Conservation (phyloP, 2,113 vertebrate genomes). For the Macrotus californicus region DNA sequence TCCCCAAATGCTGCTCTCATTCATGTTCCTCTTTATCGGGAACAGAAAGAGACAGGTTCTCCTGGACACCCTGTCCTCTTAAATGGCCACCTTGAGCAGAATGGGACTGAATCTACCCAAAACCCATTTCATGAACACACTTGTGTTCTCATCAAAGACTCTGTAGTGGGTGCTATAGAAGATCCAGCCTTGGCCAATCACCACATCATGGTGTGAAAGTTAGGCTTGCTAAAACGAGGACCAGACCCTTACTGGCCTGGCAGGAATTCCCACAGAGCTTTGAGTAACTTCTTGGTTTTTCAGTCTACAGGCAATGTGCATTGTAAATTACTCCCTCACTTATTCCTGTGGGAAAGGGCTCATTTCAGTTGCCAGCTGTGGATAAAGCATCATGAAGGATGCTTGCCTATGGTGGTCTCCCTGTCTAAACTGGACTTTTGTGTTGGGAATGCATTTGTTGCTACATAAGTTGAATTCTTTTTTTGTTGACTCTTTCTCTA, state of each 20-base stretch:
- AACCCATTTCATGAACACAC: not conserved
- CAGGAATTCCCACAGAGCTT: not conserved
- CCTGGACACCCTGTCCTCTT: not conserved
- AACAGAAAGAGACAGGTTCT: not conserved
- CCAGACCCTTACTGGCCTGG: not conserved
- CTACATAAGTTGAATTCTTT: not conserved
- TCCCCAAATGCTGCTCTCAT: not conserved
- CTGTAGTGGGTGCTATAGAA: not conserved
- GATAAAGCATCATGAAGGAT: not conserved
- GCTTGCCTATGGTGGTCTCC: not conserved
- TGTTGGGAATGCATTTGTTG: not conserved
- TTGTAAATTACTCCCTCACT: not conserved
- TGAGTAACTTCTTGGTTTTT: not conserved
- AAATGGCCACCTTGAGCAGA: not conserved
- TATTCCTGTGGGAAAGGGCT: not conserved
- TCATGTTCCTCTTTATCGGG: not conserved
- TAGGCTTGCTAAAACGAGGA: not conserved
- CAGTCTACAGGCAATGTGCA: conserved; percentile 19
- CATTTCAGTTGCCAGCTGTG: not conserved
- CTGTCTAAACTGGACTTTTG: not conserved
- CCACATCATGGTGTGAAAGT: not conserved
- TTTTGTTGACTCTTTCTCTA: not conserved
- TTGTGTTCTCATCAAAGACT: not conserved
- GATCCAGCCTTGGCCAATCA: not conserved
- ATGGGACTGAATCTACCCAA: not conserved